phyloP scores from a whole-genome alignment of 2,797 vertebrate species.

The Siniperca scherzeri region DNA sequence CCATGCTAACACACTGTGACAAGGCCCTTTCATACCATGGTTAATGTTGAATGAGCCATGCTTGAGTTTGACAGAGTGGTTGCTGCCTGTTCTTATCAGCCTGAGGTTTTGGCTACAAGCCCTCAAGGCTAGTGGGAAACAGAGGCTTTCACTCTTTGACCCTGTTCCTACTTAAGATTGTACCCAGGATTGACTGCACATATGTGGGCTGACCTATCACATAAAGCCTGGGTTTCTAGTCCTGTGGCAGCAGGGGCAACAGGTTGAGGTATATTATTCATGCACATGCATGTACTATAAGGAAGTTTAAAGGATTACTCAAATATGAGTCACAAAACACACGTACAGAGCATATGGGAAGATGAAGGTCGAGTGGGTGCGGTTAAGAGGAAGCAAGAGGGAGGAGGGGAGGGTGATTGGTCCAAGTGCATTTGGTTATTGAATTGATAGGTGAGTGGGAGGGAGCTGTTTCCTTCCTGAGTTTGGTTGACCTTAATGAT shows the following conservation, averaged over 20 bases:
- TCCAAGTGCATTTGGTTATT: constrained; percentile 71
- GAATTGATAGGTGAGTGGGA: constrained; percentile 68
- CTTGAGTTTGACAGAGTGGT: constrained; percentile 30
- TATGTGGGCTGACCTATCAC: constrained; percentile 42
- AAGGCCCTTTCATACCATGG: constrained; percentile 19
- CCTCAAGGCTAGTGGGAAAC: constrained; percentile 38
- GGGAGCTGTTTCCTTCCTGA: constrained; percentile 76
- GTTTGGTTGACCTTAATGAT: constrained; percentile 76
- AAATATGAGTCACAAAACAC: constrained; percentile 35
- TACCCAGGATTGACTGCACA: constrained; percentile 22
- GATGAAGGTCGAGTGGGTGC: constrained; percentile 52
- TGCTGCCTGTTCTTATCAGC: constrained; percentile 45
- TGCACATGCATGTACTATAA: constrained; percentile 25
- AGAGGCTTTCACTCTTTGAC: constrained; percentile 30
- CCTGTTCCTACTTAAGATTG: constrained; percentile 35
- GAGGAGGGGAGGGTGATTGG: constrained; percentile 22
- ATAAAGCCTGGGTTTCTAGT: constrained; percentile 18
- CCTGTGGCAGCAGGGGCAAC: constrained; percentile 28
- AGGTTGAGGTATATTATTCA: constrained; percentile 43
- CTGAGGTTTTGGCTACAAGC: constrained; percentile 37
- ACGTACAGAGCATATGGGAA: constrained; percentile 25
- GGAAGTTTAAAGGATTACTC: constrained; percentile 25
- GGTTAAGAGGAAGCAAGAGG: constrained; percentile 26
- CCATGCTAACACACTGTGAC: constrained; percentile 17
- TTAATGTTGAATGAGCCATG: constrained; percentile 34